These are phyloP conservation scores for Crambe crambe DNA, from an alignment of 37 sponge, comb jelly and placozoan species.

Conservation along the genomic window DNA sequence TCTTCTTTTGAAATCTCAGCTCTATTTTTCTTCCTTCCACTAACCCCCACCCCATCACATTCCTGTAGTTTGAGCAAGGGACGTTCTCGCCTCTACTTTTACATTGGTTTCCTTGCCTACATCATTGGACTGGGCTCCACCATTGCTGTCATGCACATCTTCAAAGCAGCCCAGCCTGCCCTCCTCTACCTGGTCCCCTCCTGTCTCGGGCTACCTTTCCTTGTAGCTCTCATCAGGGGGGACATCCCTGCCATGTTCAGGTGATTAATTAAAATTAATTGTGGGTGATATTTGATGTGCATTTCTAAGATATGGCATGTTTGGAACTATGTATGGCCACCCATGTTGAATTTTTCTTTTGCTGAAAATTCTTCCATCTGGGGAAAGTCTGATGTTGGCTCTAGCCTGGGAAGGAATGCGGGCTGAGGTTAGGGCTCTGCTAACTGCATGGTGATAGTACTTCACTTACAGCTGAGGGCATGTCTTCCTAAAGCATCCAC, in stretches of 20 bases:
- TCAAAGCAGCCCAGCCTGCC: slow-evolving; percentile 97
- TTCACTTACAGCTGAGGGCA: no score
- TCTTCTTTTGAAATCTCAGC: not conserved
- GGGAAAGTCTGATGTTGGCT: no score
- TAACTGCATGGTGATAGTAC: no score
- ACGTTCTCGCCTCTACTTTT: slow-evolving; percentile 79
- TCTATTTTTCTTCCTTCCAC: slow-evolving; percentile 1
- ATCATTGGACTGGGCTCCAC: slow-evolving; percentile 89
- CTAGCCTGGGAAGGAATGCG: no score
- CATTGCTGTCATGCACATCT: slow-evolving; percentile 80
- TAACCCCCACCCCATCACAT: not conserved
- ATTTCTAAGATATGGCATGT: no score
- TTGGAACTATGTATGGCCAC: no score
- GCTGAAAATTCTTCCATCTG: no score
- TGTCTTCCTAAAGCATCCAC: no score
- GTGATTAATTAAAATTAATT: slow-evolving; percentile 40
- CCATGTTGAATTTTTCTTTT: no score
- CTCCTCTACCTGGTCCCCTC: slow-evolving; percentile 96
- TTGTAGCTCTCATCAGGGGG: slow-evolving; percentile 79
- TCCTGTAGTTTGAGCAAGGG: slow-evolving; percentile 6
- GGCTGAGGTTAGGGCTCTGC: no score
- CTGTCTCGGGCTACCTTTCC: slow-evolving; percentile 89
- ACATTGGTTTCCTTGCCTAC: slow-evolving; percentile 83
- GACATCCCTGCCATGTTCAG: slow-evolving; percentile 65
- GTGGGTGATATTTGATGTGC: no score